Percentiles rank a stretch among this genome's conserved stretches.
Conservation (phyloP, 2,888 invertebrate genomes). For the Drosophila borealis region DNA sequence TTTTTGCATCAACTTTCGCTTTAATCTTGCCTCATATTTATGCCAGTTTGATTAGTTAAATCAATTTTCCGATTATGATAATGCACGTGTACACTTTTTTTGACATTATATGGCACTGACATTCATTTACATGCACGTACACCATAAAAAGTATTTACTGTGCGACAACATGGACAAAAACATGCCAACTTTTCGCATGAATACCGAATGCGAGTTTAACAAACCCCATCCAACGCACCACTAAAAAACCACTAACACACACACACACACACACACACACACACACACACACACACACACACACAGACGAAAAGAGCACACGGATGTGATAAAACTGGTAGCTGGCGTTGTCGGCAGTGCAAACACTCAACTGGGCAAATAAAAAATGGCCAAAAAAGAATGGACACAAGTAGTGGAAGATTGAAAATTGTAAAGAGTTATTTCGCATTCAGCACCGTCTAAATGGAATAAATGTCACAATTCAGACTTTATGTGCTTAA, state of each 20-base stretch:
- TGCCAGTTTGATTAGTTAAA: constrained; percentile 73
- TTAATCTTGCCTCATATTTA: constrained; percentile 48
- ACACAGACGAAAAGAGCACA: constrained; percentile 5
- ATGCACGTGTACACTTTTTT: constrained; percentile 30
- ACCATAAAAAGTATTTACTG: constrained; percentile 20
- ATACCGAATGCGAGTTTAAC: constrained; percentile 65
- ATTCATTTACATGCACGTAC: constrained; percentile 58
- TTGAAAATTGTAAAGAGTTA: constrained; percentile 43
- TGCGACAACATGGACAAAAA: constrained; percentile 28
- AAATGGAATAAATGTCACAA: constrained; percentile 52
- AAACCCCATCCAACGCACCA: constrained; percentile 28
- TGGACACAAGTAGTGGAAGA: constrained; percentile 17
- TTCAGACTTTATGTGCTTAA: constrained; percentile 44
- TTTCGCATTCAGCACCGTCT: constrained; percentile 11
- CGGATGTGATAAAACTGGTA: constrained; percentile 43
- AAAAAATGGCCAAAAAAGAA: constrained; percentile 47
- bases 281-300: constrained; percentile 9
- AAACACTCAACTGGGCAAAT: constrained; percentile 61
- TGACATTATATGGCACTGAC: constrained; percentile 18
- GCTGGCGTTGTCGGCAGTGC: constrained; percentile 56
- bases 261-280: constrained; percentile 13
- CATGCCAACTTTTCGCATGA: constrained; percentile 71
- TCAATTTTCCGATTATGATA: constrained; percentile 71
- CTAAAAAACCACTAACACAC: constrained; percentile 18
- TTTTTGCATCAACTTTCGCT: constrained; percentile 23